phyloP scores from a whole-genome alignment of 2,797 vertebrate genomes.

The Pteronotus mesoamericanus region DNA sequence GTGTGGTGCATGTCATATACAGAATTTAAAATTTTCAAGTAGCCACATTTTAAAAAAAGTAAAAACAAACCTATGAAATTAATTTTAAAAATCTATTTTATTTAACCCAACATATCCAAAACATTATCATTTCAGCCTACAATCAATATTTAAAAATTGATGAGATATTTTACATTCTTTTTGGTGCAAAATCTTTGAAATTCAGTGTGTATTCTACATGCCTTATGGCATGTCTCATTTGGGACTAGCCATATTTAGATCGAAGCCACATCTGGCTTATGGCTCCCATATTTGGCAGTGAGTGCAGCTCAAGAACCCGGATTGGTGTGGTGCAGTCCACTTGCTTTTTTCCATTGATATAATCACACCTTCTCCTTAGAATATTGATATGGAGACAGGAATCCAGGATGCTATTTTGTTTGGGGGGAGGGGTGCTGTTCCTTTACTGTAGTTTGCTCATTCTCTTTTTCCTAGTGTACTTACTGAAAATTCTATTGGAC shows the following conservation, averaged over 20 bases:
- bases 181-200: not conserved
- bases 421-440: not conserved
- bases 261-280: not conserved
- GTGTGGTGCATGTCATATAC: not conserved
- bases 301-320: not conserved
- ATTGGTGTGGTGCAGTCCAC: not conserved
- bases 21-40: not conserved
- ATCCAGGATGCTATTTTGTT: not conserved
- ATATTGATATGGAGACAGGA: not conserved
- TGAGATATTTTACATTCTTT: not conserved
- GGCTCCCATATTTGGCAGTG: not conserved
- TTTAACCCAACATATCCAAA: not conserved
- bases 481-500: not conserved
- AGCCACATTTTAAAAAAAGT: not conserved
- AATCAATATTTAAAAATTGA: not conserved
- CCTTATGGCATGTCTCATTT: not conserved
- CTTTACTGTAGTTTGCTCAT: not conserved
- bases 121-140: not conserved
- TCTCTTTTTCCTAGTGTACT: not conserved
- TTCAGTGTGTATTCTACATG: not conserved
- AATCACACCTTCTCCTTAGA: not conserved
- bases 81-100: not conserved
- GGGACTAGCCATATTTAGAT: not conserved
- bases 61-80: not conserved
- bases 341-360: not conserved